Evolutionary conservation across 1,140 invertebrate genomes (phyloP), one percentile per base, ranked within the genome.

Genomic region (Euschistus heros): DNA sequence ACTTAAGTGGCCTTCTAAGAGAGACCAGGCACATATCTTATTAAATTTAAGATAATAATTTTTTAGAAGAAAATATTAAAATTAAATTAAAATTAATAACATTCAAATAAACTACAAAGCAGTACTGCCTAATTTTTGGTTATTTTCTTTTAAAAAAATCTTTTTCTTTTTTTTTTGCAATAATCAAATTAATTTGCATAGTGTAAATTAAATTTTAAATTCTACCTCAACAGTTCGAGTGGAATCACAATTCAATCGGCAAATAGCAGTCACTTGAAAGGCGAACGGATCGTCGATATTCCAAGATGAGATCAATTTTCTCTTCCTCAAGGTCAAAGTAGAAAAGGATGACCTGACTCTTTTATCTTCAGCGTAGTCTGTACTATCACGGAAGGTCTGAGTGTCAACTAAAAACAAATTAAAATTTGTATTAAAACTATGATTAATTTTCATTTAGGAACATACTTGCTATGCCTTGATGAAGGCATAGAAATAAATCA

Each of bases 191-290:
- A n/a, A 17, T 22, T 30, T 17, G 15, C 10, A 17, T 37, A 13
- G 22, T 8, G 27, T 14, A 10, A 18, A 44, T 33, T 3, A 62
- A 3, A 62, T 47, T 22, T 44, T n/a, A 30, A 8, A 50, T 57
- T 37, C 71, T 75, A 86, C 86, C 79, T 89, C 88, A 18, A 86
- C 82, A 62, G 80, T 79, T 63, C 83, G 79, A n/a, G 80, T 82
- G 2, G 80, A 79, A 76, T 91, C 88, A 71, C 86, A 87, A 76
- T 91, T 91, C 3, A 92, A 77, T 71, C 84, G 83, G n/a, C 81
- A 82, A 54, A 91, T 83, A 63, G 80, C 81, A 72, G 85, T 82
- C 6, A 94, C 77, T 14, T 79, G 80, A 59, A 91, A 82, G 0
- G 80, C 75, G 72, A 91, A 91, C 61, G 82, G 77, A 42, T 87